phyloP scores from a whole-genome alignment of 2,888 invertebrate genomes.

The Oligia fasciuncula region DNA sequence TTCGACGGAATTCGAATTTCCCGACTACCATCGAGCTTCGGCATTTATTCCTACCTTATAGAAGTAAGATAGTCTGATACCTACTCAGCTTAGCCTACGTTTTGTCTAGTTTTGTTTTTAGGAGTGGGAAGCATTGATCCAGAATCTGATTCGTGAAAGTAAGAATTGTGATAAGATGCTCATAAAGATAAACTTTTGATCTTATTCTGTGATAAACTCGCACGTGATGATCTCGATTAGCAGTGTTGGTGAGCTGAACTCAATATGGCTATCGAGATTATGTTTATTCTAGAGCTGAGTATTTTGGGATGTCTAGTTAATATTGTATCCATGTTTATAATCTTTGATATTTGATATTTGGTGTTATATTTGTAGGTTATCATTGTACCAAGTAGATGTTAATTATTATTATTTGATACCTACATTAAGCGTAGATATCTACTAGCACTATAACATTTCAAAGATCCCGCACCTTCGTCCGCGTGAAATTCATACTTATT shows the following conservation, averaged over 20 bases:
- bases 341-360: background rate
- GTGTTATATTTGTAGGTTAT: background rate
- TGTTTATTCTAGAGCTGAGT: background rate
- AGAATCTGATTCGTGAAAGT: conserved; percentile 18
- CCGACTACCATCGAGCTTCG: conserved; percentile 40
- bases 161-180: conserved; percentile 21
- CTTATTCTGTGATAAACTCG: conserved; percentile 23
- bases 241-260: conserved; percentile 18
- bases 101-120: conserved; percentile 14
- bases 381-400: background rate
- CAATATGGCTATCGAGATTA: conserved; percentile 14
- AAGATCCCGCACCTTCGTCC: background rate
- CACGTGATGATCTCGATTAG: conserved; percentile 37
- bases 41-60: conserved; percentile 48
- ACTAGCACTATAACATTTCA: background rate
- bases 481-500: too few species aligned
- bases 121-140: background rate
- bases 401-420: background rate
- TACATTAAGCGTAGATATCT: background rate
- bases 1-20: conserved; percentile 59
- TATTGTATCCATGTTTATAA: background rate
- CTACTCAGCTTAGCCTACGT: background rate
- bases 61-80: conserved; percentile 27
- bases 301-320: background rate
- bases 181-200: conserved; percentile 33